Conservation (phyloP, 1,140 invertebrate species). For the Drosophila chauvacae region DNA sequence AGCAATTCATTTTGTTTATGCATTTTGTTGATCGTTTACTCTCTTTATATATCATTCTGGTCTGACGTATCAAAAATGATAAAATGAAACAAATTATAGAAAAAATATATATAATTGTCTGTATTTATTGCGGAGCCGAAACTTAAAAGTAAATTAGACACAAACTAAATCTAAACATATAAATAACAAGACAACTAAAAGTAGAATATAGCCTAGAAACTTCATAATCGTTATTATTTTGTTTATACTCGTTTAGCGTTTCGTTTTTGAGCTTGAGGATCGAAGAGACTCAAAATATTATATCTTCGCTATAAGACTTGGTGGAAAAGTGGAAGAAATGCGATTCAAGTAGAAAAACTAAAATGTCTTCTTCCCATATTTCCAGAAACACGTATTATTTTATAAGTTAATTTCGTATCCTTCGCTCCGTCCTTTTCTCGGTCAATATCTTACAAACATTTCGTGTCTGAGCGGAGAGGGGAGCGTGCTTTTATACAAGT, state of each 20-base stretch:
- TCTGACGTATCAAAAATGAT: slow-evolving; percentile 22
- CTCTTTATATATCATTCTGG: slow-evolving; percentile 23
- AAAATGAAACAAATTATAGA: slow-evolving; percentile 45
- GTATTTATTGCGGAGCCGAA: slow-evolving; percentile 67
- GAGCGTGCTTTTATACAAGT: slow-evolving; percentile 58
- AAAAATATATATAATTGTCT: slow-evolving; percentile 47
- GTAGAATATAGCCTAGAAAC: slow-evolving; percentile 56
- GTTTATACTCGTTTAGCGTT: slow-evolving; percentile 3
- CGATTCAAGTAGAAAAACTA: slow-evolving; percentile 78
- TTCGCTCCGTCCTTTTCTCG: neutral
- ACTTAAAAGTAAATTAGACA: slow-evolving; percentile 63
- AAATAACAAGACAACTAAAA: slow-evolving; percentile 63
- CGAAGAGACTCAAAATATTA: slow-evolving; percentile 40
- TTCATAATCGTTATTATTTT: slow-evolving; percentile 18
- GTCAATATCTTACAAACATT: slow-evolving; percentile 53
- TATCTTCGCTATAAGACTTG: slow-evolving; percentile 23
- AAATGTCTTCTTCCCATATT: slow-evolving; percentile 40
- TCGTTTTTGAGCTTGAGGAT: slow-evolving; percentile 43
- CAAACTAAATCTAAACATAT: slow-evolving; percentile 48
- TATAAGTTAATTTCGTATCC: slow-evolving; percentile 31
- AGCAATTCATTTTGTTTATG: slow-evolving; percentile 49
- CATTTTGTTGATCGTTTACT: slow-evolving; percentile 25
- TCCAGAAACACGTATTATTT: slow-evolving; percentile 25
- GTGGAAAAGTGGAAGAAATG: slow-evolving; percentile 73
- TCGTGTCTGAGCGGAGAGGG: slow-evolving; percentile 39